Conservation (phyloP, 1,140 invertebrate genomes). For the Meloidogyne chitwoodi region DNA sequence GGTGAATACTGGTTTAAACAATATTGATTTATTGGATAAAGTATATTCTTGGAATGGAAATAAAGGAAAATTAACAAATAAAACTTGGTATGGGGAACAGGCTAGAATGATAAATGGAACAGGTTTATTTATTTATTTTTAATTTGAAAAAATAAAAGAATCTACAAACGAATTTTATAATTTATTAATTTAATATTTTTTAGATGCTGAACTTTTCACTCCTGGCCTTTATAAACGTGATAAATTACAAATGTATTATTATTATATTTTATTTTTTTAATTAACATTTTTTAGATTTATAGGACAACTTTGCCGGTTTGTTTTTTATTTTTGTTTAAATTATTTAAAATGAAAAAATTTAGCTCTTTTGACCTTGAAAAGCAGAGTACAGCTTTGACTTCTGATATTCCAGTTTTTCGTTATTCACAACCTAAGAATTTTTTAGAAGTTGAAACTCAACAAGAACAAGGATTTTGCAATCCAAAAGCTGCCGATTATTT, state of each 20-base stretch:
- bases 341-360: constrained; percentile 12
- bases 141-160: background rate
- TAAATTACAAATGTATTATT: constrained; percentile 21
- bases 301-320: constrained; percentile 49
- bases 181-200: too few species aligned
- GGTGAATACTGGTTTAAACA: constrained; percentile 43
- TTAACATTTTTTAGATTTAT: constrained; percentile 35
- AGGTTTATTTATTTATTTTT: constrained; percentile 16
- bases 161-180: too few species aligned
- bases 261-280: background rate
- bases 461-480: constrained; percentile 51
- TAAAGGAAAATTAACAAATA: constrained; percentile 20
- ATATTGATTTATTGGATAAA: constrained; percentile 33
- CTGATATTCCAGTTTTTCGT: constrained; percentile 40
- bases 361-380: constrained; percentile 51
- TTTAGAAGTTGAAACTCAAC: constrained; percentile 37
- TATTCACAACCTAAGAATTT: constrained; percentile 38
- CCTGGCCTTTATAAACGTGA: constrained; percentile 35
- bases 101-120: constrained; percentile 55
- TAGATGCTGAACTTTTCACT: constrained; percentile 53
- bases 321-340: constrained; percentile 18
- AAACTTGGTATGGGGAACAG: constrained; percentile 38
- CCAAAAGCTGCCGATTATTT: constrained; percentile 46
- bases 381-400: background rate
- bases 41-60: constrained; percentile 32